phyloP scores from a whole-genome alignment of 2,888 invertebrate genomes.

The Tachina lurida region DNA sequence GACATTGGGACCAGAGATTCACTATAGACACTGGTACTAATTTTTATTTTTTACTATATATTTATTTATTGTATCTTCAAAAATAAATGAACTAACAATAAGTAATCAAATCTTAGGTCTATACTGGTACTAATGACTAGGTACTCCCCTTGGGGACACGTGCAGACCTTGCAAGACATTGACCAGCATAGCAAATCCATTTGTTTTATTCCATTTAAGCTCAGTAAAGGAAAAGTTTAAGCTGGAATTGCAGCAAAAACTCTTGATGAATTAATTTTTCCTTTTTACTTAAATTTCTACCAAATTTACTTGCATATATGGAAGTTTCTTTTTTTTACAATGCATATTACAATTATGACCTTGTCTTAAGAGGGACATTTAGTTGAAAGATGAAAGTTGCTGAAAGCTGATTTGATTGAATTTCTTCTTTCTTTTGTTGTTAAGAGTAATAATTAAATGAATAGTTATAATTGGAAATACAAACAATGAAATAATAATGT shows the following conservation, averaged over 20 bases:
- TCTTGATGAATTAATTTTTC: background rate
- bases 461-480: background rate
- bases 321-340: too few relatives aligned
- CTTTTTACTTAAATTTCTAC: background rate
- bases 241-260: background rate
- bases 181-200: too few relatives aligned
- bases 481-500: background rate
- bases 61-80: too few relatives aligned
- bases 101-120: too few relatives aligned
- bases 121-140: too few relatives aligned
- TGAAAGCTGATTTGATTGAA: conserved; percentile 11
- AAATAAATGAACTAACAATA: too few relatives aligned
- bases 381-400: conserved; percentile 9
- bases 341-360: background rate
- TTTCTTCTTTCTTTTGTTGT: background rate
- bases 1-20: too few relatives aligned
- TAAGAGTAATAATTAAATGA: background rate
- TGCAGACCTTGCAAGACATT: too few relatives aligned
- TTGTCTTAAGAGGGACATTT: background rate
- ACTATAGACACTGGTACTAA: too few relatives aligned
- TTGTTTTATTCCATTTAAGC: too few relatives aligned
- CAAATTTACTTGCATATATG: background rate
- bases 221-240: background rate
- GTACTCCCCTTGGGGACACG: too few relatives aligned
- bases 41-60: too few relatives aligned